Evolutionary conservation across 2,888 invertebrate species (phyloP).

Genomic region (Pseudococcus viburni): DNA sequence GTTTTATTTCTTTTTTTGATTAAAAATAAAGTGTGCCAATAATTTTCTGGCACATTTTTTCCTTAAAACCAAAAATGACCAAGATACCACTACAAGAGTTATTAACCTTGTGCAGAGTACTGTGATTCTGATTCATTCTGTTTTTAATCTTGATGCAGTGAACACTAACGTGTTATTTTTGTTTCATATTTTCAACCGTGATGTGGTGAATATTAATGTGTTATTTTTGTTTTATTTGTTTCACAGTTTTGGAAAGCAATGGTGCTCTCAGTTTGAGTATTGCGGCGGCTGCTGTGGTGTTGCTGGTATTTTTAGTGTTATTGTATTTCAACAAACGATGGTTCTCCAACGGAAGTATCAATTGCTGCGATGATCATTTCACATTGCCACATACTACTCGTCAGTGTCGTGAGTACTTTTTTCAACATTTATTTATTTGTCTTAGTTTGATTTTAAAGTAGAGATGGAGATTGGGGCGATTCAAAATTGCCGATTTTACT

Average conservation of each 20-base stretch:
- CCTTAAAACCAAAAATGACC: too few relatives aligned
- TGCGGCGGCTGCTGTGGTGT: constrained; percentile 39
- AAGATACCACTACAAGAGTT: too few relatives aligned
- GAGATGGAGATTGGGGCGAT: too few relatives aligned
- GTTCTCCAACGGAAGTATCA: neutral
- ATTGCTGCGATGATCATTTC: constrained; percentile 16
- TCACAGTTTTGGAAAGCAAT: constrained; percentile 60
- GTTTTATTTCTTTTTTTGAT: too few relatives aligned
- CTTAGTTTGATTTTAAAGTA: too few relatives aligned
- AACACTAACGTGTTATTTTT: neutral
- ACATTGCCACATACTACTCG: constrained; percentile 32
- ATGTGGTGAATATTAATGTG: neutral
- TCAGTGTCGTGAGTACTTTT: constrained; percentile 39
- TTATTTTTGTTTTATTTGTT: neutral
- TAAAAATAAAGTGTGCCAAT: too few relatives aligned
- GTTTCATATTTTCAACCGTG: neutral
- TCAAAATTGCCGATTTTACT: too few relatives aligned
- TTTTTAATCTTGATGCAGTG: too few relatives aligned
- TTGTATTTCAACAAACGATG: constrained; percentile 45
- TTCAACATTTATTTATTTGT: too few relatives aligned
- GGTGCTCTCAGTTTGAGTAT: constrained; percentile 56
- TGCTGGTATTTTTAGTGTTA: constrained; percentile 45
- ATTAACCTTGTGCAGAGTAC: too few relatives aligned
- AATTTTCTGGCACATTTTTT: too few relatives aligned
- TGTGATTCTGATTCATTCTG: too few relatives aligned